These are phyloP conservation scores for Rhamphomyia laevipes DNA, from an alignment of 2,888 invertebrate genomes.

Conservation along the genomic window DNA sequence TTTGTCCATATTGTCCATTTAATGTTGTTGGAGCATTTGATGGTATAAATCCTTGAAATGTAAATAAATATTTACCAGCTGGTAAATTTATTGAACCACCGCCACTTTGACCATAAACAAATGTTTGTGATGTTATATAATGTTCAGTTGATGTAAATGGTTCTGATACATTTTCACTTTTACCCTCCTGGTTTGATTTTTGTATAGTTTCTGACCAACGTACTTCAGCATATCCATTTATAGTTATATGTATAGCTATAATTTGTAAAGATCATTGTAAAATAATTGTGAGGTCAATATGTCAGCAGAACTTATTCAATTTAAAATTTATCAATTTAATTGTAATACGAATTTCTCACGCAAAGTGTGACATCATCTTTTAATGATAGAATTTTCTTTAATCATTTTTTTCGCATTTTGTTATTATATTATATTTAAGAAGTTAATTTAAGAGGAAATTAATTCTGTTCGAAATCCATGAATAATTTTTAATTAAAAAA, in stretches of 20 bases:
- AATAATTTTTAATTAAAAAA: too few relatives aligned
- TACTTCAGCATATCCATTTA: constrained; percentile 33
- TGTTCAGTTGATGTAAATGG: constrained; percentile 30
- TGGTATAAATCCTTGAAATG: constrained; percentile 53
- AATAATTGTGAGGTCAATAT: too few relatives aligned
- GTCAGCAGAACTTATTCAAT: too few relatives aligned
- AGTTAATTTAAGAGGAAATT: too few relatives aligned
- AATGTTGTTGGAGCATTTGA: constrained; percentile 63
- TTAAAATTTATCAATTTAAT: too few relatives aligned
- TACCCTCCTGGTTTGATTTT: constrained; percentile 29
- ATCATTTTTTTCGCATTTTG: too few relatives aligned
- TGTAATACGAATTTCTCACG: too few relatives aligned
- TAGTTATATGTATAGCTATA: constrained; percentile 30
- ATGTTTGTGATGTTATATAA: constrained; percentile 28
- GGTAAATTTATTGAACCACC: constrained; percentile 57
- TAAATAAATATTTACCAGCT: constrained; percentile 57
- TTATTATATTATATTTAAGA: too few relatives aligned
- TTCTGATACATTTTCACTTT: constrained; percentile 24
- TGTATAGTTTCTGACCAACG: constrained; percentile 33
- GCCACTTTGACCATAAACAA: constrained; percentile 34
- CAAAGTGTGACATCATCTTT: too few relatives aligned
- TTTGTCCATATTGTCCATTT: constrained; percentile 58
- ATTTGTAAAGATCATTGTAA: too few relatives aligned
- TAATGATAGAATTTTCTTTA: too few relatives aligned
- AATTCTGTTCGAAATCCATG: too few relatives aligned